Conservation (phyloP, 2,888 invertebrate species). For the Xanthorhoe designata region DNA sequence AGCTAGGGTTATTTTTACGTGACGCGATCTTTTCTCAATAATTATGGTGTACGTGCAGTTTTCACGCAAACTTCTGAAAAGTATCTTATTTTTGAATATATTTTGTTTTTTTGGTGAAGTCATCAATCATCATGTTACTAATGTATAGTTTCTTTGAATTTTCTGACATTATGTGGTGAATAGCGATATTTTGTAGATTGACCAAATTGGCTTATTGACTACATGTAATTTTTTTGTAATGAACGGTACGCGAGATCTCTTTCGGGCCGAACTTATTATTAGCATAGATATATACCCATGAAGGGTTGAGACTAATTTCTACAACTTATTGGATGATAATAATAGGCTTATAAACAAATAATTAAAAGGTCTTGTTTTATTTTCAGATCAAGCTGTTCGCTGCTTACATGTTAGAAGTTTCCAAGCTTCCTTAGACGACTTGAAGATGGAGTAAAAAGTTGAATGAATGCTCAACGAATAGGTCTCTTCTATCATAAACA, state of each 20-base stretch:
- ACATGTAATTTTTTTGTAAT: no score
- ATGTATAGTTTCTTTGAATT: conserved; percentile 2
- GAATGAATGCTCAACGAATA: conserved; percentile 20
- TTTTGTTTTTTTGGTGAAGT: conserved; percentile 13
- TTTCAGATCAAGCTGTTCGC: conserved; percentile 96
- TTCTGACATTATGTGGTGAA: conserved; percentile 1
- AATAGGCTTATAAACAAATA: not conserved
- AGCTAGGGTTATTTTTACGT: no score
- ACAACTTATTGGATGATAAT: no score
- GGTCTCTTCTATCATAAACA: conserved; percentile 7
- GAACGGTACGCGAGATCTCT: no score
- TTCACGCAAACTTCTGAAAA: conserved; percentile 2
- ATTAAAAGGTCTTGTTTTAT: conserved; percentile 41
- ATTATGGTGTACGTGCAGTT: conserved; percentile 13
- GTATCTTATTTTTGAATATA: not conserved
- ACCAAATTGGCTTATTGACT: no score
- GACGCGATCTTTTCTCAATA: no score
- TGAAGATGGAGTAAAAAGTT: not conserved
- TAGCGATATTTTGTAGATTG: not conserved
- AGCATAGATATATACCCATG: no score
- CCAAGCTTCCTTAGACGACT: conserved; percentile 71
- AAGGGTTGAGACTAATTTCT: no score
- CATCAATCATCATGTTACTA: conserved; percentile 15
- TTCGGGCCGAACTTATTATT: no score
- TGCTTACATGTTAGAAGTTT: conserved; percentile 94